Base-by-base conservation (phyloP, 2,888 invertebrate species). In the Eristalis arbustorum region DNA sequence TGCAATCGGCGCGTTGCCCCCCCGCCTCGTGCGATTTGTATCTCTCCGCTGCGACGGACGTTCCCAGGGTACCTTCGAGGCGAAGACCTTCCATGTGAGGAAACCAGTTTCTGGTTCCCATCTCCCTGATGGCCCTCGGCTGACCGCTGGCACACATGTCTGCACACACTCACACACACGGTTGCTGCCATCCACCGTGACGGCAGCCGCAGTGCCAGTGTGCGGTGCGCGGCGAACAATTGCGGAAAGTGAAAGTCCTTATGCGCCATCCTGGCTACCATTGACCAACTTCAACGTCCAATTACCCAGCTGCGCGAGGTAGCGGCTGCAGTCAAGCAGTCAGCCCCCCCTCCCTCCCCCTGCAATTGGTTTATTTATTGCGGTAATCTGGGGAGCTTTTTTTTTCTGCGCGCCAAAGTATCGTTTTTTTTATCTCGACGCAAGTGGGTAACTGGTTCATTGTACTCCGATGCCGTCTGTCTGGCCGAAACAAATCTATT, bases 401-500 rank as follows among this genome's bases (percentile, higher is more conserved):
- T 66, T 85, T 85, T 85, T 82, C 66, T 82, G 81, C 64, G 81
- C 73, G 34, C 42, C 74, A 83, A 85, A 61, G 25, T 74, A 82
- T 71, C 56, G n/a, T n/a, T n/a, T 82, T 82, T 81, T 85, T 56
- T 59, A 79, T 80, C 80, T 67, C 63, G 31, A 28, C 59, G 42
- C 85, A 85, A 85, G 77, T 85, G 82, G 85, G 85, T 85, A 85
- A 85, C 85, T 85, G 82, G 85, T 85, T 85, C 82, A 85, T 74
- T 85, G 85, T 82, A 85, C 77, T 81, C 37, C 42, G 56, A 40
- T 49, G 37, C 37, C 31, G 56, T 57, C 64, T 64, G 57, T 63
- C 61, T 68, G 67, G 37, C 66, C 28, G 57, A 74, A 75, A 84
- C 84, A 84, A 84, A 84, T 81, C 81, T 84, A 73, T 76, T 84